Base-by-base conservation (phyloP, 2,888 invertebrate genomes). In the Phoronis australis region DNA sequence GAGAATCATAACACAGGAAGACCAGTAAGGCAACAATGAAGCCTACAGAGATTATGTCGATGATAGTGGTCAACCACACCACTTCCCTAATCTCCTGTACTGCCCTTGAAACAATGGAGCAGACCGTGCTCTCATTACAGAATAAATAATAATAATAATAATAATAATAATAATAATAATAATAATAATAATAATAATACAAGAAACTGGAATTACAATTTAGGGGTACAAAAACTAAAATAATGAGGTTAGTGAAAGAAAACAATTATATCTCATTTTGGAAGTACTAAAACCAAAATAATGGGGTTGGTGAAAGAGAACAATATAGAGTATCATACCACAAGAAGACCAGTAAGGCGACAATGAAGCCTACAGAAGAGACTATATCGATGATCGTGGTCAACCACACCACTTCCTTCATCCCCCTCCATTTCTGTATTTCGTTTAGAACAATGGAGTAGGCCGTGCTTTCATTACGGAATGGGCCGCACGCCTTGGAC, bases 401-500 rank as follows among this genome's bases (percentile, higher is more conserved):
- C 12, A 66, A 52, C 41, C 50, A 54, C n/a, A 47, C 48, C 42
- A 59, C 49, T 0, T 51, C 44, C 12, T 45, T 9, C 5, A 55
- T 38, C 0, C 45, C 51, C 44, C 60, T 54, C 65, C 66, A 68
- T 9, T 54, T 47, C 4, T 60, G 54, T 2, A 72, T 51, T 23
- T 68, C 48, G 3, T 64, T 51, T 1, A 45, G 45, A 1, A 75
- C 64, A 12, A 73, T 59, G 4, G 61, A 57, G 47, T 73, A 73
- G n/a, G 68, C 57, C 15, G 61, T 60, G 6, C 56, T 52, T 37
- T 56, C 49, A 42, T 59, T 56, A 21, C 57, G 47, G 57, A 64
- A 75, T 21, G 73, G 75, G n/a, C 73, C 75, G 61, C 73, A 75
- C 0, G 5, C 45, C 1, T 37, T 41, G 24, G 73, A 74, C 0